Base-by-base conservation (phyloP, 2,888 invertebrate species). In the Augiades crinisus region DNA sequence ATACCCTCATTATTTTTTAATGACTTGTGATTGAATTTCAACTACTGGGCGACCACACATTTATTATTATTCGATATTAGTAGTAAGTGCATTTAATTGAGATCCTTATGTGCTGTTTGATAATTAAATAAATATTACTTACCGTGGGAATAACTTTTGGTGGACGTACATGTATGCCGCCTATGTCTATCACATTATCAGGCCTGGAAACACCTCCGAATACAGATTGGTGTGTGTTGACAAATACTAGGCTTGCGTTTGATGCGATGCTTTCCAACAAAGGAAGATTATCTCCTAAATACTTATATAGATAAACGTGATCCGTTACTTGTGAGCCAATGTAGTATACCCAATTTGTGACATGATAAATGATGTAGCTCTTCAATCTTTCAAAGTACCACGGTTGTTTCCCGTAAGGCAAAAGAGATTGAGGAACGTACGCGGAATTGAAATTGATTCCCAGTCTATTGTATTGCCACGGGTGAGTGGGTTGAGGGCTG, bases 161-260 rank as follows among this genome's bases (percentile, higher is more conserved):
- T 1, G 83, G 77, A 54, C 79, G 78, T 8, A 93, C 83, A 59
- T 93, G 92, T 58, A 93, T 84, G n/a, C 93, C 94, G 24, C 93
- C 93, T 40, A 93, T 87, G 73, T 93, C 94, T 49, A 94, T 82
- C 10, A 94, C 85, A 62, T 91, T 92, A 22, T 92, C 91, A 0
- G 92, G 77, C 27, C 86, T 75, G 8, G 92, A 92, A 53, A 91
- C 79, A 46, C 92, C 90, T 8, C 93, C 92, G 60, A 91, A 90
- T 16, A 93, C 70, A 0, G 93, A 91, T 63, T 91, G 92, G 70
- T 94, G 94, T 19, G 92, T 92, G 80, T 94, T 94, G 57, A 92
- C 90, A 65, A 94, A 83, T 61, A 93, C 69, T 7, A 93, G 69
- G 37, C 91, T 91, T 0, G 91, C 90, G 50, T 92, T 91, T 5